A percentile compares a stretch with the other conserved stretches of the same genome.
These are phyloP conservation scores for Clarias batrachus DNA, from an alignment of 2,113 vertebrate species.

Conservation along the genomic window DNA sequence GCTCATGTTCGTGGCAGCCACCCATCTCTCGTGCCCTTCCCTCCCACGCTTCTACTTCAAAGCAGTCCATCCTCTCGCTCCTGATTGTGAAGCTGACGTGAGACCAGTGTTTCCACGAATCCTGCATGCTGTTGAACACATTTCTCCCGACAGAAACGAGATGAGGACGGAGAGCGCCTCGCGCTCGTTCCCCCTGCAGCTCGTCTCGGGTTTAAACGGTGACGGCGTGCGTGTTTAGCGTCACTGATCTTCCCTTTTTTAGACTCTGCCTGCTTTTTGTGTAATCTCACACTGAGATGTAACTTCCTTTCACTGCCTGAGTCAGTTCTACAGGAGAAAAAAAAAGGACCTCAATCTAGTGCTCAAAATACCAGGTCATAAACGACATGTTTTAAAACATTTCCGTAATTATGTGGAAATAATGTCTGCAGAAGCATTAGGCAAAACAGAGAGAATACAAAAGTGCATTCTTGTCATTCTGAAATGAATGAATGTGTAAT, in stretches of 20 bases:
- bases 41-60: constrained; percentile 2
- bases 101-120: constrained; percentile 39
- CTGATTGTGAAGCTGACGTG: constrained; percentile 15
- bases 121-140: constrained; percentile 32
- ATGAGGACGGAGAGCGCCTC: neutral
- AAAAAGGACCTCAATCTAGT: neutral
- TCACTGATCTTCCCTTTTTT: constrained; percentile 32
- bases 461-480: neutral
- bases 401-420: neutral
- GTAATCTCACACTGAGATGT: constrained; percentile 12
- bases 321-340: neutral
- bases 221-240: constrained; percentile 7
- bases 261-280: constrained; percentile 18
- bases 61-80: constrained; percentile 9
- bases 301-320: constrained; percentile 7
- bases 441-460: neutral
- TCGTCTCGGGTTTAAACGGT: neutral
- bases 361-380: neutral
- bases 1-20: constrained; percentile 14
- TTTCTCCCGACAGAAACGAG: constrained; percentile 42
- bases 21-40: constrained; percentile 41
- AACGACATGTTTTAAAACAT: neutral
- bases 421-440: too few relatives aligned
- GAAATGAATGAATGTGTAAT: neutral
- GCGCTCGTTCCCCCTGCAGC: neutral